Base-by-base conservation (phyloP, 2,888 invertebrate genomes). In the Melinopterus prodromus region DNA sequence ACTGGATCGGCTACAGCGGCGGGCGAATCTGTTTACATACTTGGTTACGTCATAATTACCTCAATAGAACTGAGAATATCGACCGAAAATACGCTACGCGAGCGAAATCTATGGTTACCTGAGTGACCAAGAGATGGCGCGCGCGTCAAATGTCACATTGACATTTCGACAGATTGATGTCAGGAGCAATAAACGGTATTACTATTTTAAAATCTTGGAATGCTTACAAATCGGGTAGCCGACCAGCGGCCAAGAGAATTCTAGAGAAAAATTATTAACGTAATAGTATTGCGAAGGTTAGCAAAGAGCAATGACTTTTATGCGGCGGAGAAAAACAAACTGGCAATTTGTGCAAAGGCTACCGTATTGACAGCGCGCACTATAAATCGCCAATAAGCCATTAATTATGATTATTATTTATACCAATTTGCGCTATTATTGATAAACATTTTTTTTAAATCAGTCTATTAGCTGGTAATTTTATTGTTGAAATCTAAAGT, bases 241-340 rank as follows among this genome's bases (percentile, higher is more conserved):
- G 26, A 26, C 26, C 3, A 26, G 53, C 53, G 53, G 12, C 53
- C 74, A 37, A 74, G 36, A 74, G 35, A 74, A 74, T 74, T 36
- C 74, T 37, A 74, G 36, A 36, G 74, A 74, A 74, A 74, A 74
- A 74, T 74, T 37, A 37, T 9, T 15, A 37, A 37, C 37, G 74
- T 74, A 74, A 74, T 74, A 35, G 35, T 35, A n/a, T 74, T 74
- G 35, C 37, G 74, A 74, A 74, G 74, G 74, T 74, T 74, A 37
- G 36, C 74, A 26, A 35, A 35, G 74, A 26, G 74, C 74, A 74
- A 35, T 74, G 74, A 74, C 74, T 36, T 53, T 74, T 74, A 74
- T 74, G 74, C 35, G 26, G 74, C 36, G n/a, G 36, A 37, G 74
- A 74, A 74, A 74, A 74, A 74, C 74, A 74, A 74, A 74, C 35